These are phyloP conservation scores for Chouioia cunea DNA, from an alignment of 2,888 invertebrate genomes.

Conservation along the genomic window DNA sequence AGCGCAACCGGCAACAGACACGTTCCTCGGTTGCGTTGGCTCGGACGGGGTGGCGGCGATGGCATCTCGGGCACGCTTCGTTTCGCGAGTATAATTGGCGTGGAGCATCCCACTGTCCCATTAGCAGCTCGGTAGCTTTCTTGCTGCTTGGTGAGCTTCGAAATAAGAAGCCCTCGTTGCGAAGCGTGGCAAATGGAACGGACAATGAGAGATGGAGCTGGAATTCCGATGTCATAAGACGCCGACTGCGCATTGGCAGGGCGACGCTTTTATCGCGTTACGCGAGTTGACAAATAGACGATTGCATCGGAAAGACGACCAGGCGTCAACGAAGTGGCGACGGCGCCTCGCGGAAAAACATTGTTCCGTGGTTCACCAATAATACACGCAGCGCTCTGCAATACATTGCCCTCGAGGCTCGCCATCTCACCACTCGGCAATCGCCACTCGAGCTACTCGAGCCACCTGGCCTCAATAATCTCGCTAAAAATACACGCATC, in stretches of 20 bases:
- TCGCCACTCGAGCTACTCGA: conserved; percentile 48
- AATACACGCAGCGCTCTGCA: conserved; percentile 51
- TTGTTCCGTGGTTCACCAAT: conserved; percentile 42
- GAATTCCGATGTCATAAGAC: conserved; percentile 32
- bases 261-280: conserved; percentile 9
- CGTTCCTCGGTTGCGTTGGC: background rate
- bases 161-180: background rate
- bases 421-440: conserved; percentile 48
- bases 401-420: conserved; percentile 58
- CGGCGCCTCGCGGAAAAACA: conserved; percentile 32
- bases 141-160: too few relatives aligned
- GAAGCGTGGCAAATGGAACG: too few relatives aligned
- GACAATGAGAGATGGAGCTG: background rate
- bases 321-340: background rate
- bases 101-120: conserved; percentile 29
- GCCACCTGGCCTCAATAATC: conserved; percentile 65
- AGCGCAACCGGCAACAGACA: background rate
- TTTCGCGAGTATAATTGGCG: conserved; percentile 36
- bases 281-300: conserved; percentile 13
- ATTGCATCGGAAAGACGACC: conserved; percentile 21
- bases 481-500: conserved; percentile 58
- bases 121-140: conserved; percentile 11
- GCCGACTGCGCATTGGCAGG: background rate
- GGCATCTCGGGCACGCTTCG: conserved; percentile 20
- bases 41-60: background rate